A percentile compares a stretch with the other conserved stretches of the same genome.
These are phyloP conservation scores for Ageneiosus marmoratus DNA, from an alignment of 2,113 vertebrate species.

Conservation along the genomic window DNA sequence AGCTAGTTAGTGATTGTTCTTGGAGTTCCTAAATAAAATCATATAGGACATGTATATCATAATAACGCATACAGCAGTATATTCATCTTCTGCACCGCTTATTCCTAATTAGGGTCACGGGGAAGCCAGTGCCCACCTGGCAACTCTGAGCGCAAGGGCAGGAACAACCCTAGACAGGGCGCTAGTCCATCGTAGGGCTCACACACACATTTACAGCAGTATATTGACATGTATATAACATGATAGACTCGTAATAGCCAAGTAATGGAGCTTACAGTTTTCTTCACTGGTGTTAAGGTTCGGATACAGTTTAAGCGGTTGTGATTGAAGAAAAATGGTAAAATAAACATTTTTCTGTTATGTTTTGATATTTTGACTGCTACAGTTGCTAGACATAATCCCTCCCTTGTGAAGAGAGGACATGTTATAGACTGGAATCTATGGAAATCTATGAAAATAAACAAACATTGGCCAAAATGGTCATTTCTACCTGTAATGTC, in stretches of 20 bases:
- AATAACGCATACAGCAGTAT: background rate
- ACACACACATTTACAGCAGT: too few species aligned
- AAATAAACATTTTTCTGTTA: background rate
- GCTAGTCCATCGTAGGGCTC: too few species aligned
- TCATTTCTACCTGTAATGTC: background rate
- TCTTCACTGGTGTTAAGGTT: background rate
- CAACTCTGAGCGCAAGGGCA: too few species aligned
- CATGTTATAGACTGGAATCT: background rate
- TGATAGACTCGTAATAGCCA: background rate
- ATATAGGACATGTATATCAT: background rate
- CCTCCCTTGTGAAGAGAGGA: background rate
- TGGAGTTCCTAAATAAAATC: background rate
- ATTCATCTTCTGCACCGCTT: too few species aligned
- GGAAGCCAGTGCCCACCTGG: too few species aligned
- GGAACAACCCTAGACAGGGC: too few species aligned
- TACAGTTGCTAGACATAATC: background rate
- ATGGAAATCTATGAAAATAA: too few species aligned
- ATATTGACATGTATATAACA: background rate
- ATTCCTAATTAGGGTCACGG: too few species aligned
- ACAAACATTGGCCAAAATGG: background rate
- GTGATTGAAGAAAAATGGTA: background rate
- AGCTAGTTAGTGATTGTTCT: background rate
- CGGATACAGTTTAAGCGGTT: background rate
- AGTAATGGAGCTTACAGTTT: background rate
- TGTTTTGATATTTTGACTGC: background rate